Evolutionary conservation across 2,113 vertebrate genomes (phyloP).

Genomic region (Phalacrocorax brasilianus): DNA sequence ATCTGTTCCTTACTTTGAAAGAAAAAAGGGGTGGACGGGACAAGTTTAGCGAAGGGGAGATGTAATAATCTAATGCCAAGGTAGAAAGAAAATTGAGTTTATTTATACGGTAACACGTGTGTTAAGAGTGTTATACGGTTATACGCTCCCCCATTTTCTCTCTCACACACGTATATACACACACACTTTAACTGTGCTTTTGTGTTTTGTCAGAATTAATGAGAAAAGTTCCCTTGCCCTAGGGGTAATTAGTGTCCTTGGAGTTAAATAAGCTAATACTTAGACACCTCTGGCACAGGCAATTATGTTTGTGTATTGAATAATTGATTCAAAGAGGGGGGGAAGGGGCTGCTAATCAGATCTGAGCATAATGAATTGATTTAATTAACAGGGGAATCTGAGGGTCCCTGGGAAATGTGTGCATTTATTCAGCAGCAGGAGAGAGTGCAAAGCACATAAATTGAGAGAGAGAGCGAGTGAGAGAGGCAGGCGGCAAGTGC

Average conservation of each 20-base stretch:
- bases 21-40: neutral
- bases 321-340: constrained; percentile 99
- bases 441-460: constrained; percentile 87
- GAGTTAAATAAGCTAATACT: constrained; percentile 99
- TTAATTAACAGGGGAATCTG: constrained; percentile 99
- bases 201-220: constrained; percentile 99
- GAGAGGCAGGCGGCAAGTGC: constrained; percentile 81
- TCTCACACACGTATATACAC: constrained; percentile 69
- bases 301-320: constrained; percentile 99
- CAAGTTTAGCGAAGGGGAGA: neutral
- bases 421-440: constrained; percentile 89
- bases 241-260: constrained; percentile 99
- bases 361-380: constrained; percentile 99
- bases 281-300: constrained; percentile 99
- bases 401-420: constrained; percentile 95
- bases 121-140: constrained; percentile 12
- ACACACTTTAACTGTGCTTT: constrained; percentile 96
- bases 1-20: neutral
- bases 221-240: constrained; percentile 99
- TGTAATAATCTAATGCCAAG: neutral
- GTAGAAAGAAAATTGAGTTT: constrained; percentile 44
- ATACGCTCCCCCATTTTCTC: constrained; percentile 52
- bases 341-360: constrained; percentile 99
- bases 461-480: constrained; percentile 77
- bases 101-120: constrained; percentile 66